Base-by-base conservation (phyloP, 2,888 invertebrate species). In the Apocheima hispidaria region DNA sequence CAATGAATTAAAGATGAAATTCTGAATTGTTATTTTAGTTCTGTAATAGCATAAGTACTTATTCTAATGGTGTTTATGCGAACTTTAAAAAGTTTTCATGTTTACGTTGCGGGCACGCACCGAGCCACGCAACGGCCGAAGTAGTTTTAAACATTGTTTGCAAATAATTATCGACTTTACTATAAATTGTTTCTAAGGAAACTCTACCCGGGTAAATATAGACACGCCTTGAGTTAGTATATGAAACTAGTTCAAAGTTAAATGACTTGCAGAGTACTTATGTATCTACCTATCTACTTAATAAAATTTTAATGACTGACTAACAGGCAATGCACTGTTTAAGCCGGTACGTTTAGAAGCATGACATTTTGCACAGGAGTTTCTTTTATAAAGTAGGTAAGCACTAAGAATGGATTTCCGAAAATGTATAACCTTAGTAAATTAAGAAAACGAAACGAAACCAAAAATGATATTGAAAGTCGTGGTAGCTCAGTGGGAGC, bases 81-180 rank as follows among this genome's bases (percentile, higher is more conserved):
- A 75, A 79, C 70, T 79, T 62, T 78, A 81, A 81, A 82, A 81
- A 79, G 77, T 82, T 83, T 73, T 72, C 75, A 65, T 90, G 84
- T 89, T 90, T 89, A 88, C 80, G 66, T 76, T 81, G 62, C 63
- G 71, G 73, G 86, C 90, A 89, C 90, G 90, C 82, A 77, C 76
- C 75, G 60, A 81, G 78, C 79, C 80, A 79, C 82, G 82, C 83
- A 81, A 77, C 68, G 56, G 58, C 63, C 64, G 65, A 70, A 60
- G 58, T 57, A 57, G 63, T 51, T 61, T 63, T 60, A 38, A 61
- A 64, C 69, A 61, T 57, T 62, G 62, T 67, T 63, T 26, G 62
- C 41, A 55, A 57, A 43, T 64, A 57, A 43, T 64, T 55, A 53
- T 63, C 56, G 54, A 18, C 49, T 62, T 68, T 67, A 60, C 48